A percentile compares a stretch with the other conserved stretches of the same genome.
Conservation (phyloP, 2,797 vertebrate genomes). For the Hypotaenidia philippensis region DNA sequence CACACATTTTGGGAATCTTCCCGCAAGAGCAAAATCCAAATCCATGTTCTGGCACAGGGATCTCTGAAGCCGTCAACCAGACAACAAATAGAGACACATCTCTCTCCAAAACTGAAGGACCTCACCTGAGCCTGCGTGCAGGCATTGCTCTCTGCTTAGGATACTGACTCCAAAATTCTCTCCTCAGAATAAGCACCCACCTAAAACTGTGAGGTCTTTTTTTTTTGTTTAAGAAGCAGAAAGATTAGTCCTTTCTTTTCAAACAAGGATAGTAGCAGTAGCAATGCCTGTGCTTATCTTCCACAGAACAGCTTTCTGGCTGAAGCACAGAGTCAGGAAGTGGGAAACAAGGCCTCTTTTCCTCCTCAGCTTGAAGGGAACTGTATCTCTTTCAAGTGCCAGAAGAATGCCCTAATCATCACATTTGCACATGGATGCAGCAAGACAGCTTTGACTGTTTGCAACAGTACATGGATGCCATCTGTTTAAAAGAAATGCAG, state of each 20-base stretch:
- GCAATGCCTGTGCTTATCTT: background rate
- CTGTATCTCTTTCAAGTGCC: background rate
- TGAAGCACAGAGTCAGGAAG: background rate
- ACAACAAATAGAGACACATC: rapidly evolving
- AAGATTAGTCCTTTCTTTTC: background rate
- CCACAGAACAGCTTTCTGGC: background rate
- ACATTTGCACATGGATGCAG: background rate
- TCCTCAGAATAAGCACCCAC: background rate
- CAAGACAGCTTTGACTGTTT: conserved; percentile 1
- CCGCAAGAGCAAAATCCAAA: background rate
- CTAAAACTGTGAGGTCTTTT: background rate
- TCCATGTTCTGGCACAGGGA: background rate
- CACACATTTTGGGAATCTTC: background rate
- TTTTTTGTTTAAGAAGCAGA: background rate
- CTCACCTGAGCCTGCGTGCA: rapidly evolving
- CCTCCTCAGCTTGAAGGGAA: background rate
- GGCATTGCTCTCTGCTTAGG: background rate
- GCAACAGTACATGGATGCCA: background rate
- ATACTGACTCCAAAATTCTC: background rate
- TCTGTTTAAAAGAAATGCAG: background rate
- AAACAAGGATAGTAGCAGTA: background rate
- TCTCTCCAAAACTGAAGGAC: background rate
- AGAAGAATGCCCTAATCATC: background rate
- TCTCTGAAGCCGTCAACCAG: background rate
- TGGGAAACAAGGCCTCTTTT: background rate